Percentiles rank a stretch among this genome's conserved stretches.
Evolutionary conservation across 37 sponge, comb jelly and placozoan species (phyloP).

Genomic region (Crambe crambe): DNA sequence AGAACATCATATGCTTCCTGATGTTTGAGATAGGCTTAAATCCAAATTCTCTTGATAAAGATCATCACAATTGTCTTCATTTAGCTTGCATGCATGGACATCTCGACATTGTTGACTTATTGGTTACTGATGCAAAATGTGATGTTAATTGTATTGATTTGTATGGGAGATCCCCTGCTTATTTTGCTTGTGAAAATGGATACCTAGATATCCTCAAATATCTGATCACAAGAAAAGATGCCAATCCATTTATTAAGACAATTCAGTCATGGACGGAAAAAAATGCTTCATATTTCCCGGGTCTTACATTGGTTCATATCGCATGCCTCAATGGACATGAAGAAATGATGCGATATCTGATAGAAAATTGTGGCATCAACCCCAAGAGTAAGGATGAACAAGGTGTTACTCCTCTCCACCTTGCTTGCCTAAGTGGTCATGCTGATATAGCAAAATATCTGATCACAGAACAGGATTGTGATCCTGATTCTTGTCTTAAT

Average conservation of each 20-base stretch:
- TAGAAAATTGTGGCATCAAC: background rate
- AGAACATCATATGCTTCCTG: background rate
- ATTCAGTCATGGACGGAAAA: background rate
- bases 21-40: background rate
- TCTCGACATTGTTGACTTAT: background rate
- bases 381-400: background rate
- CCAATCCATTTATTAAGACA: background rate
- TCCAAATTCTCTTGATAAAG: background rate
- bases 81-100: background rate
- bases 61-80: background rate
- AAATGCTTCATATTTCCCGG: background rate
- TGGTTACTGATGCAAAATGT: background rate
- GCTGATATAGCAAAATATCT: background rate
- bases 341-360: background rate
- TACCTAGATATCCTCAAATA: background rate
- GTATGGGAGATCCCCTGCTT: background rate
- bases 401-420: background rate
- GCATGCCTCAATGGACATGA: background rate
- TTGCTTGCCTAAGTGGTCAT: background rate
- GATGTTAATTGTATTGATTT: background rate
- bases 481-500: too few species aligned
- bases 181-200: background rate
- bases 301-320: background rate
- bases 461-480: too few species aligned
- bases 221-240: background rate